Percentiles rank a stretch among this genome's conserved stretches.
Evolutionary conservation across 2,113 vertebrate genomes (phyloP).

Genomic region (Callocephalon fimbriatum): DNA sequence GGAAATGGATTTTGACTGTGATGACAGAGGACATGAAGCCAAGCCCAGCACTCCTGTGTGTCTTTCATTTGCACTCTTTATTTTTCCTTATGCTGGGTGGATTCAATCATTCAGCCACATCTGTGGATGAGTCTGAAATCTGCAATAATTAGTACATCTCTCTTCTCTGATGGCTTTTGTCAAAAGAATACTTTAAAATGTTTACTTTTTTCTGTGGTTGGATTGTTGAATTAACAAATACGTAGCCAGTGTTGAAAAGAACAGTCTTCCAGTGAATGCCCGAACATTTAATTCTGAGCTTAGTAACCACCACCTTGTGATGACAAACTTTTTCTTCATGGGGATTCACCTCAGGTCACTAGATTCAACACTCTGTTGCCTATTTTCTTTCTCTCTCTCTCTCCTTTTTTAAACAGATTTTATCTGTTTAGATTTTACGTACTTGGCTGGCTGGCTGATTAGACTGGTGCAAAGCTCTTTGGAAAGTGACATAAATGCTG

Average conservation of each 20-base stretch:
- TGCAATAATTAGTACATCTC: not conserved
- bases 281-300: not conserved
- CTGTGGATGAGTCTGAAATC: not conserved
- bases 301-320: not conserved
- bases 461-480: not conserved
- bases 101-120: not conserved
- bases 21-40: not conserved
- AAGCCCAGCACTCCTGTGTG: not conserved
- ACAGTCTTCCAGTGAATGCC: not conserved
- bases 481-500: not conserved
- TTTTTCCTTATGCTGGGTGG: not conserved
- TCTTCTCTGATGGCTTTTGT: constrained; percentile 26
- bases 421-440: not conserved
- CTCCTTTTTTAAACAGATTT: not conserved
- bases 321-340: not conserved
- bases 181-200: constrained; percentile 25
- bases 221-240: constrained; percentile 43
- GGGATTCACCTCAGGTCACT: not conserved
- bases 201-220: constrained; percentile 43
- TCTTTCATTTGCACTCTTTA: not conserved
- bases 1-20: constrained; percentile 2
- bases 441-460: not conserved
- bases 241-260: not conserved
- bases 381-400: not conserved
- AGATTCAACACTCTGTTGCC: not conserved